phyloP scores from a whole-genome alignment of 2,888 invertebrate genomes.

The Neoscelio sp. region DNA sequence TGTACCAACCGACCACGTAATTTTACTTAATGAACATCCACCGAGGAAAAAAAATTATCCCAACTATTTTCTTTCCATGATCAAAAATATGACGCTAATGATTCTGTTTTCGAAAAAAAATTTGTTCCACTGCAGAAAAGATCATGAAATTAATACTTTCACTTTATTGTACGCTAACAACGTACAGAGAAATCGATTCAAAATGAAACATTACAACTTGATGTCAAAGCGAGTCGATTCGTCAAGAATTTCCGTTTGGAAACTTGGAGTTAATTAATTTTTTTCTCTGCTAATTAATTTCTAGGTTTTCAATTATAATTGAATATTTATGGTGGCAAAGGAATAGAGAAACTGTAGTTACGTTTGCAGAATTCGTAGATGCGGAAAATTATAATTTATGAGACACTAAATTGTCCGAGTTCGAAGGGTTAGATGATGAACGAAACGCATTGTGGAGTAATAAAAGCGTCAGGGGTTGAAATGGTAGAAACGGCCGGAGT shows the following conservation, averaged over 20 bases:
- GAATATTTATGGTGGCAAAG: conserved; percentile 41
- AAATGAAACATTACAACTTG: conserved; percentile 45
- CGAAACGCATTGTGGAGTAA: no score
- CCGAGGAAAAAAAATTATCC: conserved; percentile 14
- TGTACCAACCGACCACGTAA: conserved; percentile 35
- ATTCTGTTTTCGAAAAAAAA: conserved; percentile 21
- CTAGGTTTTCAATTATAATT: conserved; percentile 54
- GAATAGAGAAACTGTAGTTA: no score
- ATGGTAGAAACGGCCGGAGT: no score
- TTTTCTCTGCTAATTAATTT: conserved; percentile 44
- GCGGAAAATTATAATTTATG: no score
- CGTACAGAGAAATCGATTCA: conserved; percentile 54
- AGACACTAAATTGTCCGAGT: no score
- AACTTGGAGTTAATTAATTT: conserved; percentile 57
- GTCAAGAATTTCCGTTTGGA: conserved; percentile 60
- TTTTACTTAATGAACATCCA: conserved; percentile 60
- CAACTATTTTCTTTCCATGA: conserved; percentile 15
- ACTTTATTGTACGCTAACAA: conserved; percentile 56
- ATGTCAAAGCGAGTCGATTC: conserved; percentile 57
- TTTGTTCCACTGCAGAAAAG: conserved; percentile 30
- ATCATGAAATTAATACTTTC: conserved; percentile 60
- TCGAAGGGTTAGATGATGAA: no score
- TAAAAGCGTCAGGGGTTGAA: no score
- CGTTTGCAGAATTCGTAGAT: no score
- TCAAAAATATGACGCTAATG: conserved; percentile 48